Conservation (phyloP, 1,140 invertebrate genomes). For the Mycetomoellerius zeteki region DNA sequence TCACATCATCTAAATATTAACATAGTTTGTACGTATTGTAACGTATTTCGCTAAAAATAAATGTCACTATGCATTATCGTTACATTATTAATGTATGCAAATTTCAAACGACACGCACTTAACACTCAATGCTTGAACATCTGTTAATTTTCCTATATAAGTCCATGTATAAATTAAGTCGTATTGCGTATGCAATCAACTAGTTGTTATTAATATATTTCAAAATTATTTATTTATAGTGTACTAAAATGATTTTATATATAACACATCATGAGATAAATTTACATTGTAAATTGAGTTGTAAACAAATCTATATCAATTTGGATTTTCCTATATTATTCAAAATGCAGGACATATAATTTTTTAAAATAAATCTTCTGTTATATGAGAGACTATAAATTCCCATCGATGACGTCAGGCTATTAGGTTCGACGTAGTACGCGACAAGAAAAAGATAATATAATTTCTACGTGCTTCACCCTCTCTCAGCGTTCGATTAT, state of each 20-base stretch:
- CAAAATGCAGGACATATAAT: slow-evolving; percentile 13
- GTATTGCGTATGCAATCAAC: not conserved
- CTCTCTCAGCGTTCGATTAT: slow-evolving; percentile 72
- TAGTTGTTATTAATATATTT: not conserved
- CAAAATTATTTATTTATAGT: not conserved
- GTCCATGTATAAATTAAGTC: not conserved
- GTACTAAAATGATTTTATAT: not conserved
- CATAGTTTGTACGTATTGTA: slow-evolving; percentile 7
- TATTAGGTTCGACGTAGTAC: slow-evolving; percentile 75
- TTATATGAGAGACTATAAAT: slow-evolving; percentile 71
- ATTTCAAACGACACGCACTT: slow-evolving; percentile 26
- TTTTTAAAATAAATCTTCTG: slow-evolving; percentile 56
- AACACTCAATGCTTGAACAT: not conserved
- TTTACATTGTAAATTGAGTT: not conserved
- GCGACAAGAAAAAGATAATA: slow-evolving; percentile 77
- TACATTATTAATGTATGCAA: slow-evolving; percentile 45
- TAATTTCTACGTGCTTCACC: slow-evolving; percentile 75
- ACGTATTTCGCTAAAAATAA: not conserved
- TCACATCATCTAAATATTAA: not conserved
- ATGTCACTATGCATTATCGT: not conserved
- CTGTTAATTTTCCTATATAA: not conserved
- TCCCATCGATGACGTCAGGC: slow-evolving; percentile 72
- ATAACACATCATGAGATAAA: not conserved
- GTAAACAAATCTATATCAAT: slow-evolving; percentile 2
- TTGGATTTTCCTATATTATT: slow-evolving; percentile 10